Percentiles rank a stretch among this genome's conserved stretches.
phyloP scores from a whole-genome alignment of 2,113 vertebrate genomes.

The Saimiri boliviensis region DNA sequence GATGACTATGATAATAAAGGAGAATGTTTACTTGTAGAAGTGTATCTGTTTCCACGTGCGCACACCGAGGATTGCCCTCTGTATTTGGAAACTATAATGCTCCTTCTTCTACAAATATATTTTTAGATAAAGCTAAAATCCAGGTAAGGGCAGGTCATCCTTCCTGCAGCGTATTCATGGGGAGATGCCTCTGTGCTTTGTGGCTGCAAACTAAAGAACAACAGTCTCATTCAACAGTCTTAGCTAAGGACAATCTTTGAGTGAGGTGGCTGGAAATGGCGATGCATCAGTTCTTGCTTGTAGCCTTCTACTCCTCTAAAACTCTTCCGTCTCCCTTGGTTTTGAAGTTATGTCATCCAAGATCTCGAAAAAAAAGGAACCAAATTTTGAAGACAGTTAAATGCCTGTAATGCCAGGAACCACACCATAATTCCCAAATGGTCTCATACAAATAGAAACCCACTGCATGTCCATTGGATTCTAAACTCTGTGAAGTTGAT shows the following conservation, averaged over 20 bases:
- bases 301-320: not conserved
- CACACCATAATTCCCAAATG: not conserved
- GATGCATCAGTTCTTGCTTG: not conserved
- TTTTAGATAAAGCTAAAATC: not conserved
- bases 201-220: not conserved
- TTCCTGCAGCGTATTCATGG: not conserved
- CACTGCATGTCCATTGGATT: not conserved
- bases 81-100: not conserved
- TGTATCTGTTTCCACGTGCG: accelerated
- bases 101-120: not conserved
- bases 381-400: not conserved
- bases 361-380: not conserved
- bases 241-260: not conserved
- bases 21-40: not conserved
- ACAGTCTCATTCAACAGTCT: not conserved
- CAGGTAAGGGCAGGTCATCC: not conserved
- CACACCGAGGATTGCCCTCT: not conserved
- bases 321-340: not conserved
- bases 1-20: not conserved
- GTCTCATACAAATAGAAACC: not conserved
- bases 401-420: not conserved
- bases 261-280: not conserved
- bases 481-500: not conserved
- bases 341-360: not conserved
- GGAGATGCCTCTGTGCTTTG: not conserved